Evolutionary conservation across 2,797 vertebrate species (phyloP).

Genomic region (Cichlasoma orientale): DNA sequence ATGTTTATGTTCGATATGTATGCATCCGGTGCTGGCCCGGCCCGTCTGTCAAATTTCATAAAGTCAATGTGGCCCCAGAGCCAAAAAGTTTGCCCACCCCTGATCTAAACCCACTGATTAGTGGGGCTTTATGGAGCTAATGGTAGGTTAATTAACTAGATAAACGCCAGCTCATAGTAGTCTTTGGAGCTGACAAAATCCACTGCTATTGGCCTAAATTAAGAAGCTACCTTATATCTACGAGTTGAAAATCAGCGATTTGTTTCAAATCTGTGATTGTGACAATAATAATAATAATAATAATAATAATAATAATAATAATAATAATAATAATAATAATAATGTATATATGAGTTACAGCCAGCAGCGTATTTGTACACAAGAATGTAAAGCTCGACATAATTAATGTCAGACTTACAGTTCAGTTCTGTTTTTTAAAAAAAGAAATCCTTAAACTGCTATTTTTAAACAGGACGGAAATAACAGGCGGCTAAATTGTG

Average conservation of each 20-base stretch:
- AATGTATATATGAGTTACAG: not conserved
- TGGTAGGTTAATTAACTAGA: not conserved
- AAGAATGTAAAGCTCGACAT: not conserved
- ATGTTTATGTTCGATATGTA: too few species aligned
- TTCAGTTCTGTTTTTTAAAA: not conserved
- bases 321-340: too few species aligned
- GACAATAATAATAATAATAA: too few species aligned
- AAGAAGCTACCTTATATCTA: too few species aligned
- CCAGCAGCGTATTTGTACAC: not conserved
- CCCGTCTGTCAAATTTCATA: too few species aligned
- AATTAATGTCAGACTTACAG: too few species aligned
- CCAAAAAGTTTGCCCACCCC: too few species aligned
- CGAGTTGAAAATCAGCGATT: not conserved
- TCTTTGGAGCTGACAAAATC: not conserved
- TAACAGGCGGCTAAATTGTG: fast-evolving
- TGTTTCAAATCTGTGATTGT: not conserved
- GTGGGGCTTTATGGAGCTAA: not conserved
- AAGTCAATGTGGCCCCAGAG: too few species aligned
- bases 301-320: too few species aligned
- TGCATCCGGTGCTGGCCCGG: too few species aligned
- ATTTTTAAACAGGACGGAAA: not conserved
- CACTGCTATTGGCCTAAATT: not conserved
- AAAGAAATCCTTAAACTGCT: too few species aligned
- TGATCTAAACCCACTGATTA: too few species aligned
- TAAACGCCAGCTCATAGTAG: not conserved